Evolutionary conservation across 1,140 invertebrate species (phyloP).

Genomic region (Micrasema minimum): DNA sequence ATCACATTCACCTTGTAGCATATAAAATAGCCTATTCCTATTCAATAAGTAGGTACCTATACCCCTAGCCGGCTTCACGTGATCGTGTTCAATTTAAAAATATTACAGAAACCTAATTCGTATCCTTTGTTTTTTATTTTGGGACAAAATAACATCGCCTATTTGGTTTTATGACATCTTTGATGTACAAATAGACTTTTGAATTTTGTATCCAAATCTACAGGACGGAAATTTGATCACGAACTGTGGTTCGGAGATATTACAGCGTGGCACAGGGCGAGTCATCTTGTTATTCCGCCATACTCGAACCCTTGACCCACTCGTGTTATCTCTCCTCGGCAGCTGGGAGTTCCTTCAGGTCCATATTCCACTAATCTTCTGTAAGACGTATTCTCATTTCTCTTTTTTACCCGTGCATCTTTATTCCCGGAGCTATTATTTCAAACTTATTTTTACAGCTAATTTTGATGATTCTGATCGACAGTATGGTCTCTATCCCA

Average conservation of each 20-base stretch:
- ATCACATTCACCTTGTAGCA: background rate
- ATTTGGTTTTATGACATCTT: constrained; percentile 24
- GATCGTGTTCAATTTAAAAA: constrained; percentile 23
- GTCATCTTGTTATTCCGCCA: constrained; percentile 17
- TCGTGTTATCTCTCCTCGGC: too few species aligned
- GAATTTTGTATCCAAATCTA: background rate
- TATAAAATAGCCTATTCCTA: background rate
- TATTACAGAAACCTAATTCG: constrained; percentile 15
- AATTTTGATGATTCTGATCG: too few species aligned
- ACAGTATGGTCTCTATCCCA: too few species aligned
- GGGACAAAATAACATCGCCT: constrained; percentile 1
- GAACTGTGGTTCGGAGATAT: constrained; percentile 22
- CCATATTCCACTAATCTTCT: too few species aligned
- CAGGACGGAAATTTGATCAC: constrained; percentile 22
- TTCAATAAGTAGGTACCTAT: background rate
- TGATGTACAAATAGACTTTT: background rate
- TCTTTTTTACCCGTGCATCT: too few species aligned
- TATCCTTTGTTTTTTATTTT: constrained; percentile 9
- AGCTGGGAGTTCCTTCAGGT: too few species aligned
- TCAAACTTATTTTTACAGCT: too few species aligned
- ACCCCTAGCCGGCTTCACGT: background rate
- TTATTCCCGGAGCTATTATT: too few species aligned
- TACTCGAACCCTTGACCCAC: background rate
- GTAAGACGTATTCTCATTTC: too few species aligned
- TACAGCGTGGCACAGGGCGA: constrained; percentile 8